Evolutionary conservation across 2,797 vertebrate species (phyloP).

Genomic region (Alosa sapidissima): DNA sequence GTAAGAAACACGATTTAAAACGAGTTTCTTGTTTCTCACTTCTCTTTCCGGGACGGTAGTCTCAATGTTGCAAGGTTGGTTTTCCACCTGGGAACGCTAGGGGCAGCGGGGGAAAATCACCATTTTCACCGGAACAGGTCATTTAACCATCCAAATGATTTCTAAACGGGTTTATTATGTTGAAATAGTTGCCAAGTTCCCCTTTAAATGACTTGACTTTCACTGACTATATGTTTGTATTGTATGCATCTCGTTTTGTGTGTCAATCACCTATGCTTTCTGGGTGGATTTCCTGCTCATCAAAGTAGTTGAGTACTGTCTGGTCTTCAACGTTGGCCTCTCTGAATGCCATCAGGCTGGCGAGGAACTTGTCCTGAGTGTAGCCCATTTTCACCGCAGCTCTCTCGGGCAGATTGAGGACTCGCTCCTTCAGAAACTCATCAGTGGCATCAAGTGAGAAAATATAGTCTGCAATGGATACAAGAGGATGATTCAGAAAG

Average conservation of each 20-base stretch:
- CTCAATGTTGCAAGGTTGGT: too few species aligned
- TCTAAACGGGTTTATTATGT: too few species aligned
- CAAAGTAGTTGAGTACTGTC: conserved; percentile 88
- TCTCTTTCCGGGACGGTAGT: too few species aligned
- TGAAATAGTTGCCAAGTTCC: too few species aligned
- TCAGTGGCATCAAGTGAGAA: conserved; percentile 83
- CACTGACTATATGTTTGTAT: background rate
- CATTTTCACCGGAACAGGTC: too few species aligned
- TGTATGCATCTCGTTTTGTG: background rate
- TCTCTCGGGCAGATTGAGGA: conserved; percentile 78
- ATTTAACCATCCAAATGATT: too few species aligned
- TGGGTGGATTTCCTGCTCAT: conserved; percentile 88
- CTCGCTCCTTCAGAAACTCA: conserved; percentile 83
- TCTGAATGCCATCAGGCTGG: conserved; percentile 74
- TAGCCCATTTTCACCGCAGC: conserved; percentile 74
- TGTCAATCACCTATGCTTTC: conserved; percentile 78
- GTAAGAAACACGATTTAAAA: too few species aligned
- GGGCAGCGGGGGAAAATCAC: too few species aligned
- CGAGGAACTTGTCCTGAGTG: conserved; percentile 70
- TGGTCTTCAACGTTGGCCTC: conserved; percentile 69
- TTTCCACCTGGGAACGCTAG: too few species aligned
- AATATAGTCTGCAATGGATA: conserved; percentile 76
- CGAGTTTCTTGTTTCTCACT: too few species aligned
- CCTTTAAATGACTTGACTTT: too few species aligned
- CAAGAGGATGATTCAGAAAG: background rate